phyloP scores from a whole-genome alignment of 2,797 vertebrate genomes.

The Cygnus olor region DNA sequence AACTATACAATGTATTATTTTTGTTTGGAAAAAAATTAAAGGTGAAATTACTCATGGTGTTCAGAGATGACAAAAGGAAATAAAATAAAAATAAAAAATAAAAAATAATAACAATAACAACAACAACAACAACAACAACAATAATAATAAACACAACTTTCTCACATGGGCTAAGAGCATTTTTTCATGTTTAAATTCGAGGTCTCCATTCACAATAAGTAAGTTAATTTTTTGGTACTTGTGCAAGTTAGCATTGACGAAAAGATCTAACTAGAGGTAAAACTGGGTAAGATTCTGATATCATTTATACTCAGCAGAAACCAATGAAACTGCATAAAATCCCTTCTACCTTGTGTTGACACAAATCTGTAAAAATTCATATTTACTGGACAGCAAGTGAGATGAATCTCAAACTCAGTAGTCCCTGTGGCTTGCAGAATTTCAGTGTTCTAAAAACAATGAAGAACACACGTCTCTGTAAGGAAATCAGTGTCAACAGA shows the following conservation, averaged over 20 bases:
- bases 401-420: neutral
- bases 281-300: neutral
- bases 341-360: neutral
- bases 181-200: neutral
- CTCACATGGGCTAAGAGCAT: neutral
- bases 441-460: neutral
- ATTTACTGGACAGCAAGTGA: neutral
- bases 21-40: neutral
- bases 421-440: neutral
- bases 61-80: neutral
- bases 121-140: too few relatives aligned
- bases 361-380: neutral
- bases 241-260: neutral
- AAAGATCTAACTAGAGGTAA: neutral
- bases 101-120: rapidly evolving
- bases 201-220: neutral
- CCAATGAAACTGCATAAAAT: neutral
- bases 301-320: neutral
- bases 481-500: neutral
- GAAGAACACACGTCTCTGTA: neutral
- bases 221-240: neutral
- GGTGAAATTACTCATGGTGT: neutral
- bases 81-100: neutral
- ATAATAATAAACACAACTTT: neutral
- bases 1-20: neutral